Base-by-base conservation (phyloP, 1,140 invertebrate genomes). In the Drosophila prosaltans region DNA sequence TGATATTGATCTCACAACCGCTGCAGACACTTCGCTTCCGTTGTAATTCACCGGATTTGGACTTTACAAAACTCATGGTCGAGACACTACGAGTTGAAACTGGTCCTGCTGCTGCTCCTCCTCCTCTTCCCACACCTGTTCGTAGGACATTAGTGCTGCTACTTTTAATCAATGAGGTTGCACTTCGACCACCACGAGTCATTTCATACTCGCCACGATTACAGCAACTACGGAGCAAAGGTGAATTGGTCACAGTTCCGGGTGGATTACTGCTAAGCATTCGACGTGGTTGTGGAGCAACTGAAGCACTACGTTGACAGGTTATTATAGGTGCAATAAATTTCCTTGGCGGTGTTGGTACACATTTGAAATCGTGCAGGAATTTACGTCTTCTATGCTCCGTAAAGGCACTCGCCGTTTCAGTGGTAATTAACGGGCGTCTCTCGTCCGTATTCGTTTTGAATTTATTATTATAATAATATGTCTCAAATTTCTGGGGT, bases 1-100 rank as follows among this genome's bases (percentile, higher is more conserved):
- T 90, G 2, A 91, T 90, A 65, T 85, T 90, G 0, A 91, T 91
- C 10, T 78, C 69, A 54, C 85, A 91, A 9, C 80, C 78, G 1
- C 78, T 85, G 39, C 73, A 57, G 10, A 21, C 36, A 28, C 81
- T 85, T n/a, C 57, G 48, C 30, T 54, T 62, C 2, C 48, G 30
- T 7, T 11, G 21, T 8, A 69, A 62, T 11, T 40, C 65, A 16
- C 24, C 54, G 28, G 32, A 36, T 7, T 36, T 32, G 11, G 51
- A 43, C 5, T 41, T 36, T 16, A 10, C 41, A 9, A 65, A 64
- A 8, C 36, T 63, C 32, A 54, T 28, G 24, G n/a, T 5, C 1
- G 72, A 76, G 2, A 41, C 32, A 40, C 65, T 54, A 36, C n/a
- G 48, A 7, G 51, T 2, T 0, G 39, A 11, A 40, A 40, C 9